A percentile compares a stretch with the other conserved stretches of the same genome.
Evolutionary conservation across 2,888 invertebrate species (phyloP).

Genomic region (Nipponacmea schrenckii): DNA sequence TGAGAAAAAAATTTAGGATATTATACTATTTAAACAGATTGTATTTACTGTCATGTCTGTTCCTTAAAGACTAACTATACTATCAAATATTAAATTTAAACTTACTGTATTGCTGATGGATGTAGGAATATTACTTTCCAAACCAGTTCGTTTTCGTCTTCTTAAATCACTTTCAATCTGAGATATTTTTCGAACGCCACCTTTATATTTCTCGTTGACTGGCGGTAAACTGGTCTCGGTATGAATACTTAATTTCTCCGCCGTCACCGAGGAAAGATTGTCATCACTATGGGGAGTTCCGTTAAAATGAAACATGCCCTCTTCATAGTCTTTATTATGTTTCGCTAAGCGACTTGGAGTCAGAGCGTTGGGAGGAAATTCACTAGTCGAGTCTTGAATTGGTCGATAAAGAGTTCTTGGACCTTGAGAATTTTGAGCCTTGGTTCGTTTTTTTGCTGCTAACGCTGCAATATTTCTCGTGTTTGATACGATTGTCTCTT

Average conservation of each 20-base stretch:
- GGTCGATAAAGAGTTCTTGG: conserved; percentile 44
- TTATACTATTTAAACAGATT: too few relatives aligned
- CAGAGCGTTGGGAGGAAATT: conserved; percentile 39
- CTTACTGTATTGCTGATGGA: too few relatives aligned
- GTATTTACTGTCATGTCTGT: too few relatives aligned
- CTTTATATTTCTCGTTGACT: conserved; percentile 27
- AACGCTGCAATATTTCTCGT: conserved; percentile 63
- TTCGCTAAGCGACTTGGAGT: conserved; percentile 60
- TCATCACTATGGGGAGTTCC: conserved; percentile 45
- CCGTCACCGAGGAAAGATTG: conserved; percentile 39
- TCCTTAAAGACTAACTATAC: too few relatives aligned
- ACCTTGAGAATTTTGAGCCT: conserved; percentile 44
- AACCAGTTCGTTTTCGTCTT: background rate
- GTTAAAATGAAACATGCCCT: conserved; percentile 30
- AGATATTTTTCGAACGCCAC: conserved; percentile 19
- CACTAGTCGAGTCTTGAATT: conserved; percentile 22
- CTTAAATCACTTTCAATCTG: background rate
- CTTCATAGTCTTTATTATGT: conserved; percentile 54
- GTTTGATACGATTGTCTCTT: conserved; percentile 51
- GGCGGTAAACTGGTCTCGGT: conserved; percentile 44
- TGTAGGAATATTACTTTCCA: background rate
- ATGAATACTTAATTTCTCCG: conserved; percentile 43
- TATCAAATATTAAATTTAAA: too few relatives aligned
- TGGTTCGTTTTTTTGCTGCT: conserved; percentile 58
- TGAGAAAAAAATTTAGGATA: too few relatives aligned